phyloP scores from a whole-genome alignment of 2,888 invertebrate genomes.

The Penaeus monodon region DNA sequence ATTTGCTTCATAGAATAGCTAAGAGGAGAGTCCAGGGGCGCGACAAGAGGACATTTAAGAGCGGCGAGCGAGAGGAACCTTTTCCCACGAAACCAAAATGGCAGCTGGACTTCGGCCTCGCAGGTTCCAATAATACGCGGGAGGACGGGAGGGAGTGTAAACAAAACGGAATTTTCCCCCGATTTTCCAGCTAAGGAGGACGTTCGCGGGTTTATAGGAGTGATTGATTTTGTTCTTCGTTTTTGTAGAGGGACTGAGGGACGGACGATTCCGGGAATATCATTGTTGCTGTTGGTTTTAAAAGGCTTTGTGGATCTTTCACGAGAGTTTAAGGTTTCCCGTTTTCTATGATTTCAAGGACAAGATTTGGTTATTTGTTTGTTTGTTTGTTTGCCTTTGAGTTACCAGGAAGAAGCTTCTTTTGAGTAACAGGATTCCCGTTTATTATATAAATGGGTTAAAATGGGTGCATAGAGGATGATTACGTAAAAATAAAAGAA shows the following conservation, averaged over 20 bases:
- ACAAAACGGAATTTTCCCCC: slow-evolving; percentile 22
- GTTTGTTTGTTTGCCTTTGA: too few relatives aligned
- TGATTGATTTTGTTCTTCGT: not conserved
- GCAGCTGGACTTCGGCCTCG: slow-evolving; percentile 47
- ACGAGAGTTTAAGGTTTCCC: slow-evolving; percentile 34
- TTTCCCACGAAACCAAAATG: slow-evolving; percentile 59
- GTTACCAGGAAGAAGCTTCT: slow-evolving; percentile 34
- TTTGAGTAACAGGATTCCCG: not conserved
- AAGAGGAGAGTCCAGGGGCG: slow-evolving; percentile 29
- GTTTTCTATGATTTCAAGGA: slow-evolving; percentile 52
- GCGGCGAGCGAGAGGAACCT: slow-evolving; percentile 3
- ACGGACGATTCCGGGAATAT: too few relatives aligned
- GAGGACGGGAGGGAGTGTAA: slow-evolving; percentile 16
- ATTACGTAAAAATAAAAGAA: not conserved
- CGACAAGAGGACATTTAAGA: slow-evolving; percentile 37
- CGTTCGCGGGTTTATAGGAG: not conserved
- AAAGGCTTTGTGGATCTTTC: slow-evolving; percentile 1
- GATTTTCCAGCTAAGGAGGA: not conserved
- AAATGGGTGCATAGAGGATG: not conserved
- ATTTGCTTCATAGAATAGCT: slow-evolving; percentile 54
- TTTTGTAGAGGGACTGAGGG: not conserved
- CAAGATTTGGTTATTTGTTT: slow-evolving; percentile 26
- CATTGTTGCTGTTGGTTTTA: not conserved
- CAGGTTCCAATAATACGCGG: slow-evolving; percentile 49
- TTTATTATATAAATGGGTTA: not conserved